These are phyloP conservation scores for Benitochromis conjunctus DNA, from an alignment of 2,113 vertebrate genomes.

Conservation along the genomic window DNA sequence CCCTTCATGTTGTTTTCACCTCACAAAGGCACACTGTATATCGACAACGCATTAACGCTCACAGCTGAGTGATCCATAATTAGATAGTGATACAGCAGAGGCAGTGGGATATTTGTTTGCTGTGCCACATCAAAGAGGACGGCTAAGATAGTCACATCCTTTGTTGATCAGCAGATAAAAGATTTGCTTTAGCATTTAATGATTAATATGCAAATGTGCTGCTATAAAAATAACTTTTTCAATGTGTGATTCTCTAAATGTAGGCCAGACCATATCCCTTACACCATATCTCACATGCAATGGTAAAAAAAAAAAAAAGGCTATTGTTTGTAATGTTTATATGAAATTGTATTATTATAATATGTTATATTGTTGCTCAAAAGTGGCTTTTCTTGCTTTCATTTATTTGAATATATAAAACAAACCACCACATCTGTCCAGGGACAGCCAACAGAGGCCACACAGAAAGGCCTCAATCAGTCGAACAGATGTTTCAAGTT, in stretches of 20 bases:
- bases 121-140: background rate
- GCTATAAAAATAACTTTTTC: background rate
- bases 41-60: background rate
- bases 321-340: background rate
- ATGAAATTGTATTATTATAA: background rate
- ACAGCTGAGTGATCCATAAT: background rate
- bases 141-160: background rate
- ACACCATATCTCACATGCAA: background rate
- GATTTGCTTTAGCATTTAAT: background rate
- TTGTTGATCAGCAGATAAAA: slow-evolving; percentile 1
- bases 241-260: background rate
- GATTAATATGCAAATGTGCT: background rate
- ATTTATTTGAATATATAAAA: background rate
- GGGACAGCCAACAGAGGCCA: too few relatives aligned
- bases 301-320: background rate
- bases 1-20: background rate
- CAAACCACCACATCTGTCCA: background rate
- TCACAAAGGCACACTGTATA: background rate
- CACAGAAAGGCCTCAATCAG: background rate
- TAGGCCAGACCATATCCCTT: background rate
- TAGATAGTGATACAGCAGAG: background rate
- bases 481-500: background rate
- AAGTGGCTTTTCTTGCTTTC: background rate
- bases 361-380: background rate
- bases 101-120: background rate